These are phyloP conservation scores for Dryobota labecula DNA, from an alignment of 2,888 invertebrate species.

Conservation along the genomic window DNA sequence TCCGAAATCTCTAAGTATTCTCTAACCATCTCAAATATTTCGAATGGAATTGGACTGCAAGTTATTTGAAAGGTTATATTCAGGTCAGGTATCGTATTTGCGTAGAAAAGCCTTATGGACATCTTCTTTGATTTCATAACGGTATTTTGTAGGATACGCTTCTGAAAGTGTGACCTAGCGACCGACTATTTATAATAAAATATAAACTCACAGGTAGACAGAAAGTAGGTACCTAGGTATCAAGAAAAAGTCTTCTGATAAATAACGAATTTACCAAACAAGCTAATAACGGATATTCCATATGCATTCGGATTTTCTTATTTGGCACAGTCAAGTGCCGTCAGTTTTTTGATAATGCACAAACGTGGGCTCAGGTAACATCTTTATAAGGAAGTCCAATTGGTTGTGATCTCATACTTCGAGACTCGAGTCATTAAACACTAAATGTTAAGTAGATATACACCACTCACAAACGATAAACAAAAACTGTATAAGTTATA, in stretches of 20 bases:
- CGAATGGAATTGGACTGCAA: background rate
- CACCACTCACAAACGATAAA: background rate
- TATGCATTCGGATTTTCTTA: slow-evolving; percentile 7
- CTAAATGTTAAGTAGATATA: background rate
- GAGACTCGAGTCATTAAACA: slow-evolving; percentile 39
- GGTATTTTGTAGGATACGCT: slow-evolving; percentile 8
- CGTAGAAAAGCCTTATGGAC: background rate
- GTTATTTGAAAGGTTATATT: slow-evolving; percentile 6
- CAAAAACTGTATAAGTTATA: background rate
- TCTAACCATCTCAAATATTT: slow-evolving; percentile 7
- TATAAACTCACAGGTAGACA: background rate
- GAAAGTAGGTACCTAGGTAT: slow-evolving; percentile 3
- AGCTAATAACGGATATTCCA: background rate
- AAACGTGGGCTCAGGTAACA: slow-evolving; percentile 40
- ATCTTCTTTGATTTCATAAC: slow-evolving; percentile 7
- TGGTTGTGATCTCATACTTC: slow-evolving; percentile 51
- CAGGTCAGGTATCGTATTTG: background rate
- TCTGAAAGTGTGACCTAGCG: slow-evolving; percentile 12
- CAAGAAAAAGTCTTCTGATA: background rate
- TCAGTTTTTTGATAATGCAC: slow-evolving; percentile 9
- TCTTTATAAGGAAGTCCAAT: slow-evolving; percentile 45
- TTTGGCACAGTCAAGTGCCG: background rate
- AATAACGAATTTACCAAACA: slow-evolving; percentile 3
- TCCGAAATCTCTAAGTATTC: slow-evolving; percentile 2
- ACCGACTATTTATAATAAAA: background rate